phyloP scores from a whole-genome alignment of 2,888 invertebrate genomes.

The Tubulanus polymorphus region DNA sequence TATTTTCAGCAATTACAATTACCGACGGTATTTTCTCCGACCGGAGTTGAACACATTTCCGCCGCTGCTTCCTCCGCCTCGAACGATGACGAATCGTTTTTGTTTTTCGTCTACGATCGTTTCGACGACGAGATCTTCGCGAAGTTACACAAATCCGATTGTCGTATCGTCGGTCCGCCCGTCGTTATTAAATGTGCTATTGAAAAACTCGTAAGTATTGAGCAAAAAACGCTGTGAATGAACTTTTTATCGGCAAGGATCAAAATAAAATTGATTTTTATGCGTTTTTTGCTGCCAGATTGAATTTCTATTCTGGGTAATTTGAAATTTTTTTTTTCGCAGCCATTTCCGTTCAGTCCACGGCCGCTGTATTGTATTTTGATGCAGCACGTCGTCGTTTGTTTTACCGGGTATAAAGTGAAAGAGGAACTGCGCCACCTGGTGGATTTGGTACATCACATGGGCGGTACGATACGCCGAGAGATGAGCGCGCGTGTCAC shows the following conservation, averaged over 20 bases:
- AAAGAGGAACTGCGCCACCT: slow-evolving; percentile 82
- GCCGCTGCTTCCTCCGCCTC: no score
- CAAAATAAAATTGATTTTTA: slow-evolving; percentile 3
- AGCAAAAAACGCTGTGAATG: no score
- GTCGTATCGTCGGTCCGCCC: slow-evolving; percentile 51
- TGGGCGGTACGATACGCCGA: slow-evolving; percentile 93
- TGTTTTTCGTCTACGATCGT: slow-evolving; percentile 69
- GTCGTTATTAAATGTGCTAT: slow-evolving; percentile 45
- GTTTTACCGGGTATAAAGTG: slow-evolving; percentile 87
- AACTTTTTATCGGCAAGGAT: background rate
- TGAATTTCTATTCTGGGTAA: background rate
- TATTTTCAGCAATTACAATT: slow-evolving; percentile 1
- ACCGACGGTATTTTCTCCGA: slow-evolving; percentile 29
- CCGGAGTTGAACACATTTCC: slow-evolving; percentile 46
- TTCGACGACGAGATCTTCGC: slow-evolving; percentile 72
- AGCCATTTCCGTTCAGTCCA: slow-evolving; percentile 66
- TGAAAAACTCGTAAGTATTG: slow-evolving; percentile 53
- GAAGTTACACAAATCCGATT: slow-evolving; percentile 57
- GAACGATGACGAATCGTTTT: slow-evolving; percentile 53
- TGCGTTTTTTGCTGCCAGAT: slow-evolving; percentile 6
- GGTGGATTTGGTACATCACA: slow-evolving; percentile 86
- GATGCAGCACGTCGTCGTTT: slow-evolving; percentile 83
- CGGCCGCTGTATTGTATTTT: slow-evolving; percentile 83
- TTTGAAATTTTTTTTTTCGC: slow-evolving; percentile 58
- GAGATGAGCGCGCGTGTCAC: slow-evolving; percentile 82